Evolutionary conservation across 1,140 invertebrate species (phyloP).

Genomic region (Heterodera carotae): DNA sequence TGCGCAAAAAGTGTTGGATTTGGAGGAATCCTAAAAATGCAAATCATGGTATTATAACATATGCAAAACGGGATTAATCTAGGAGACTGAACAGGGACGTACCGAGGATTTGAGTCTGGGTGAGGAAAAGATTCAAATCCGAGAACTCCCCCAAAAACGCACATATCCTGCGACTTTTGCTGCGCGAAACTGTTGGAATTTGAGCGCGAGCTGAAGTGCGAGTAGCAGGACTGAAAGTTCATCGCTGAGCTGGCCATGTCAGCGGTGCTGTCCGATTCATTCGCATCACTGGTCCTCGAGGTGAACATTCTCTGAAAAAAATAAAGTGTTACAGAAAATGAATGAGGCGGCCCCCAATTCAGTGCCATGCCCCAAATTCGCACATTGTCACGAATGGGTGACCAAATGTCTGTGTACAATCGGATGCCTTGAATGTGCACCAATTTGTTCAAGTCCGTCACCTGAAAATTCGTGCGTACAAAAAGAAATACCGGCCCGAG

Average conservation of each 20-base stretch:
- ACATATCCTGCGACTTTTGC: background rate
- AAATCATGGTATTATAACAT: background rate
- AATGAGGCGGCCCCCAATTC: no score
- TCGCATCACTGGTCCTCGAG: slow-evolving; percentile 9
- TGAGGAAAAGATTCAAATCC: no score
- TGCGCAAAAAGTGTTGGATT: slow-evolving; percentile 50
- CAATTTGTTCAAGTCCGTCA: slow-evolving; percentile 51
- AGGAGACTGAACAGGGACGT: no score
- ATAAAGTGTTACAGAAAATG: no score
- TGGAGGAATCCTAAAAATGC: slow-evolving; percentile 45
- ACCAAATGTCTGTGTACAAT: slow-evolving; percentile 51
- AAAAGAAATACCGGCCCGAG: no score
- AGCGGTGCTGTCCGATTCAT: background rate
- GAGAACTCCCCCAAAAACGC: no score
- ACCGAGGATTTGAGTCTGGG: no score
- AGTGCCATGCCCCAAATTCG: no score
- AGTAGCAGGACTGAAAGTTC: slow-evolving; percentile 56
- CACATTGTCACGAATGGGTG: slow-evolving; percentile 34
- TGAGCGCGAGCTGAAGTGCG: slow-evolving; percentile 37
- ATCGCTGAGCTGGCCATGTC: slow-evolving; percentile 37
- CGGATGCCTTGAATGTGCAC: slow-evolving; percentile 49
- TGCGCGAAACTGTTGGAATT: slow-evolving; percentile 28
- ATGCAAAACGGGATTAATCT: no score
- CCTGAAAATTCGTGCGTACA: background rate
- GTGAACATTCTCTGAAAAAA: background rate